Evolutionary conservation across 2,888 invertebrate species (phyloP), one percentile per base, ranked within the genome.

Genomic region (Willowsia nigromaculata): DNA sequence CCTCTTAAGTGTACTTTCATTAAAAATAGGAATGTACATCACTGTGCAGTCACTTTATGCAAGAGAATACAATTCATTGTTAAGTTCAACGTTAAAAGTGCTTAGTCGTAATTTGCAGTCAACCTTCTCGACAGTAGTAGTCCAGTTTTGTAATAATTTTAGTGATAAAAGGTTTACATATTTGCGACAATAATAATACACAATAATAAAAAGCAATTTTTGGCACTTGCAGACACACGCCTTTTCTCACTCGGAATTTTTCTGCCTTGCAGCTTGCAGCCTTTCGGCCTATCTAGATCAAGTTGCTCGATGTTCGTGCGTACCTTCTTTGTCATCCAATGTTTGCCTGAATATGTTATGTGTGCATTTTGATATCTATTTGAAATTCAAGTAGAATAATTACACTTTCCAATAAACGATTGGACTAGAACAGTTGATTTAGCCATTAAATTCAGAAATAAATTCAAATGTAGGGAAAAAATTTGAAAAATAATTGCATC

Each of bases 151-250:
- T 33, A 71, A 71, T 43, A 43, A 11, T 43, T 43, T 7, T 43
- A 18, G 25, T 65, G 15, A 65, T 68, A 40, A 33, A 33, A 68
- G 33, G 40, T 6, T 68, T 40, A n/a, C 37, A 33, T 18, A 65
- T 65, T 65, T 65, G 59, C 0, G 9, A 37, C 53, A 18, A 18
- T 27, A 11, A 27, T 59, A 59, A 25, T 59, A 13, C 15, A 50
- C 15, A 47, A 47, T 22, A 82, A 59, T 43, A 65, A 40, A 84
- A 30, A 40, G 22, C 43, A 53, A 15, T 84, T 84, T 82, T 84
- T 71, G 71, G 84, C 84, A 84, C 71, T 25, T 84, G 40, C 11
- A 53, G 71, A 27, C 84, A 56, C 56, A 71, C 84, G 84, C 71
- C 71, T 56, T 71, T 81, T 84, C 71, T 71, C 50, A 68, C 82